Conservation (phyloP, 2,113 vertebrate species). For the Mixornis gularis region DNA sequence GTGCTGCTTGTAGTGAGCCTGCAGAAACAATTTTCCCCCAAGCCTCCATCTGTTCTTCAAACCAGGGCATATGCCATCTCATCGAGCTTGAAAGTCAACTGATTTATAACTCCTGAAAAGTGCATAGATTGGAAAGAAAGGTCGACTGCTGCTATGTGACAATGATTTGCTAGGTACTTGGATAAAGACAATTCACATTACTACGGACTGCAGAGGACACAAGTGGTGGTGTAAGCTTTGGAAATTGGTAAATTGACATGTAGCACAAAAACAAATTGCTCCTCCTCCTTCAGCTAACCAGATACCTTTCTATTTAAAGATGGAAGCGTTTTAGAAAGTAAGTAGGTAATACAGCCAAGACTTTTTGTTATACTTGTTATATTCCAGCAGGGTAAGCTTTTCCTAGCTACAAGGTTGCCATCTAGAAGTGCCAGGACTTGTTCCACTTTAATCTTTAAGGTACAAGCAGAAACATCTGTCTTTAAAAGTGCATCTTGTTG, state of each 20-base stretch:
- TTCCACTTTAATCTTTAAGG: conserved; percentile 39
- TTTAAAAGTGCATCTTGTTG: background rate
- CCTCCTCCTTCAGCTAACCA: background rate
- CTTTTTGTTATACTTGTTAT: background rate
- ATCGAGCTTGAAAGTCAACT: conserved; percentile 76
- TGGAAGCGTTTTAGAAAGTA: background rate
- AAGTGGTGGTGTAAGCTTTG: conserved; percentile 39
- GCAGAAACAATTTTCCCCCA: conserved; percentile 79
- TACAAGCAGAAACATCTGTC: conserved; percentile 43
- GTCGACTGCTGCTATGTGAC: conserved; percentile 60
- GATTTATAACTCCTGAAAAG: conserved; percentile 78
- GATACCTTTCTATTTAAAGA: background rate
- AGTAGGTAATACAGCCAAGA: background rate
- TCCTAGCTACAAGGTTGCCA: background rate
- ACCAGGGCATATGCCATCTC: conserved; percentile 79
- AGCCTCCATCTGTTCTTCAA: conserved; percentile 84
- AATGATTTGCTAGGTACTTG: conserved; percentile 71
- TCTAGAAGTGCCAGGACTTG: background rate
- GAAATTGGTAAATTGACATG: conserved; percentile 19
- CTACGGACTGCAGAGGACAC: conserved; percentile 50
- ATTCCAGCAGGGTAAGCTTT: background rate
- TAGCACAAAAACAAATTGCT: conserved; percentile 36
- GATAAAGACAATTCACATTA: conserved; percentile 68
- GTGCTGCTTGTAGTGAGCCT: conserved; percentile 75
- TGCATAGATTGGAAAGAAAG: conserved; percentile 74